Evolutionary conservation across 2,113 vertebrate genomes (phyloP).

Genomic region (Syrrhaptes paradoxus): DNA sequence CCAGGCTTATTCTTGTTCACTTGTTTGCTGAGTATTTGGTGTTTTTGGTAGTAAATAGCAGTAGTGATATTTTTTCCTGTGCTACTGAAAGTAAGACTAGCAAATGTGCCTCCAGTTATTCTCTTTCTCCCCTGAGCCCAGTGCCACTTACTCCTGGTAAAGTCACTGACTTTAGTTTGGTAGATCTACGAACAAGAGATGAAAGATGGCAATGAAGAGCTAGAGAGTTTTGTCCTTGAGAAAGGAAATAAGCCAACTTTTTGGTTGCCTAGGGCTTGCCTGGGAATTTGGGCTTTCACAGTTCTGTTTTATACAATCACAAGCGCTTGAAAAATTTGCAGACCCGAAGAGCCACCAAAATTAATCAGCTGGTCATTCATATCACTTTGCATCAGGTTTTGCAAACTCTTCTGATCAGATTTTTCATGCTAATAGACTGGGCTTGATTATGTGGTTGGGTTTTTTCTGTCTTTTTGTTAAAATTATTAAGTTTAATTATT

Average conservation of each 20-base stretch:
- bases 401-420: neutral
- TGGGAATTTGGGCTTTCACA: conserved; percentile 8
- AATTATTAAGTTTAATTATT: neutral
- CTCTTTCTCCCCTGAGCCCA: neutral
- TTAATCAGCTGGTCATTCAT: neutral
- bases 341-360: neutral
- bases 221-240: neutral
- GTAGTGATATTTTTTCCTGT: neutral
- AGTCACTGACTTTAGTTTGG: neutral
- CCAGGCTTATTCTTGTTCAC: neutral
- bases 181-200: neutral
- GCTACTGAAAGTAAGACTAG: neutral
- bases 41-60: neutral
- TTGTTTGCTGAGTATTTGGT: neutral
- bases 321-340: neutral
- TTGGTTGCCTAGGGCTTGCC: neutral
- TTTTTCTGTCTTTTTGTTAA: neutral
- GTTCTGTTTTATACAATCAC: neutral
- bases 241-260: neutral
- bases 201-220: neutral
- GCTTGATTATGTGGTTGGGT: neutral
- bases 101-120: neutral
- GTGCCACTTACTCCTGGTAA: neutral
- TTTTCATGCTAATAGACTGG: neutral
- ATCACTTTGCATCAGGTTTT: neutral